phyloP scores from a whole-genome alignment of 2,797 vertebrate species.

The Percopsis omiscomaycus region DNA sequence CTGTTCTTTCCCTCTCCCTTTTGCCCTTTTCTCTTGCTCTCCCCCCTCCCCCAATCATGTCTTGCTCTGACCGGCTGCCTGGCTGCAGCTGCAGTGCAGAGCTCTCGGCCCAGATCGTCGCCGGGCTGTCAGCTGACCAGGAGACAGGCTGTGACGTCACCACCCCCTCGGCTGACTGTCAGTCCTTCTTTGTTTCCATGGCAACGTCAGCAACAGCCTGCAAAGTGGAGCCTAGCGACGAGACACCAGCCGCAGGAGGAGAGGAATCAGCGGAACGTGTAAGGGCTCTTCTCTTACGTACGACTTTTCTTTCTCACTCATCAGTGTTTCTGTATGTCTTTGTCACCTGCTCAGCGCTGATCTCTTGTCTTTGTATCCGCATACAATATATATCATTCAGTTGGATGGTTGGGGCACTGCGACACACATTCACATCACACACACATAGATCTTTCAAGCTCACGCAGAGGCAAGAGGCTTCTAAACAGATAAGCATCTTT shows the following conservation, averaged over 20 bases:
- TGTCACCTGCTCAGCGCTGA: neutral
- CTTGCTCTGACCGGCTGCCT: constrained; percentile 9
- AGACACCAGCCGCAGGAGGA: constrained; percentile 65
- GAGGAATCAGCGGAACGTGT: constrained; percentile 77
- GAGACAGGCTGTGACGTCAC: constrained; percentile 79
- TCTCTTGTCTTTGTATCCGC: neutral
- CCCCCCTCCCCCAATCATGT: constrained; percentile 18
- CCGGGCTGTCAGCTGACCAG: constrained; percentile 80
- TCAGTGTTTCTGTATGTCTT: neutral
- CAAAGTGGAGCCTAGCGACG: constrained; percentile 73
- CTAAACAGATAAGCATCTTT: too few relatives aligned
- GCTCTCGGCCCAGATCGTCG: constrained; percentile 75
- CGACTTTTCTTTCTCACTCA: neutral
- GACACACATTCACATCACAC: constrained; percentile 46
- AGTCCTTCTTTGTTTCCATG: constrained; percentile 81
- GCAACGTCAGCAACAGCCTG: constrained; percentile 78
- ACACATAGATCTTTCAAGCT: neutral
- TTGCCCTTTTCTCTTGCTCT: neutral
- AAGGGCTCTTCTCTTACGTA: constrained; percentile 63
- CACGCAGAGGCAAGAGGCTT: too few relatives aligned
- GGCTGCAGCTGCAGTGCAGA: constrained; percentile 87
- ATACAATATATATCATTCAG: constrained; percentile 35
- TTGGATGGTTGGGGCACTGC: constrained; percentile 62
- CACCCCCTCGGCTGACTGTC: constrained; percentile 72
- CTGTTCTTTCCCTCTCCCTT: constrained; percentile 8